Evolutionary conservation across 2,113 vertebrate genomes (phyloP).

Genomic region (Oncorhynchus kisutch): DNA sequence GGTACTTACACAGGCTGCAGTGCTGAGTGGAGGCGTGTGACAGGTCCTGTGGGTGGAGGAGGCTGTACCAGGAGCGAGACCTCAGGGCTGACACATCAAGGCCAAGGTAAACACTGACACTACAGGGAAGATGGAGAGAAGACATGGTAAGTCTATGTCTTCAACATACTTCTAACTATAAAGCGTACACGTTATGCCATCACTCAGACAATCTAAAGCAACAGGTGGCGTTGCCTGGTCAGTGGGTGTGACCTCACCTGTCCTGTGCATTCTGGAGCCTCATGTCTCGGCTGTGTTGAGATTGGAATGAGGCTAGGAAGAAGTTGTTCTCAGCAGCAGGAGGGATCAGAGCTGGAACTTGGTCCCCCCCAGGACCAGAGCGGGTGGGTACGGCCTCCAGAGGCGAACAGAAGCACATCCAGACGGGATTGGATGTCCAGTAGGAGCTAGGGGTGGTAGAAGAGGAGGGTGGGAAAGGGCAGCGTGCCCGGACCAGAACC

Average conservation of each 20-base stretch:
- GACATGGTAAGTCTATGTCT: background rate
- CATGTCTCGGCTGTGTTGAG: constrained; percentile 81
- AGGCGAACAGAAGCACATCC: constrained; percentile 88
- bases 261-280: constrained; percentile 81
- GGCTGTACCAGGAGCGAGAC: constrained; percentile 88
- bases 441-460: constrained; percentile 66
- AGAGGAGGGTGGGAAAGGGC: constrained; percentile 76
- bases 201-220: too few species aligned
- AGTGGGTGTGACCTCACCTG: constrained; percentile 70
- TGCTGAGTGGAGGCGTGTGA: constrained; percentile 87
- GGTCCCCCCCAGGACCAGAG: background rate
- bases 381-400: constrained; percentile 67
- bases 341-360: constrained; percentile 22
- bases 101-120: constrained; percentile 82
- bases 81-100: constrained; percentile 83
- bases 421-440: constrained; percentile 87
- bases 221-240: too few species aligned
- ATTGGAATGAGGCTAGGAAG: constrained; percentile 83
- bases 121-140: constrained; percentile 51
- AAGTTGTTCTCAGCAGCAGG: constrained; percentile 68
- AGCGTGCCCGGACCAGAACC: constrained; percentile 84
- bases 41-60: constrained; percentile 90
- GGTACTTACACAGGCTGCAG: constrained; percentile 84
- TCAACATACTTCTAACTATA: background rate
- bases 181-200: too few species aligned